phyloP scores from a whole-genome alignment of 2,888 invertebrate genomes.

The Polymixis flavicincta region DNA sequence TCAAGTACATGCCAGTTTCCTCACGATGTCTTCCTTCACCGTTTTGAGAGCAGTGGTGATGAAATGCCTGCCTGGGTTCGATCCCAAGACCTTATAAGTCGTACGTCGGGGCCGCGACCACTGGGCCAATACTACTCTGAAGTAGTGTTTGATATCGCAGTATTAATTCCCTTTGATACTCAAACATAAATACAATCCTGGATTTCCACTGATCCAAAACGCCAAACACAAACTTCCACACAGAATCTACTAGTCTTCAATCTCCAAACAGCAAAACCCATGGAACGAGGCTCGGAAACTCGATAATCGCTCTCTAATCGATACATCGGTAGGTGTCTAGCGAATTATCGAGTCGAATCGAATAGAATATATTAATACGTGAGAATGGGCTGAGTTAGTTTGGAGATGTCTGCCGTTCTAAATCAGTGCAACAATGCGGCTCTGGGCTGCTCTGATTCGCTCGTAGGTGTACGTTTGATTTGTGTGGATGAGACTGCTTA shows the following conservation, averaged over 20 bases:
- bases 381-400: slow-evolving; percentile 78
- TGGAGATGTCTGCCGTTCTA: slow-evolving; percentile 87
- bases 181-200: slow-evolving; percentile 33
- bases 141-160: neutral
- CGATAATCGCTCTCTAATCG: slow-evolving; percentile 78
- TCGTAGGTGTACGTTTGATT: slow-evolving; percentile 77
- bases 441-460: slow-evolving; percentile 86
- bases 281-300: slow-evolving; percentile 54
- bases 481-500: slow-evolving; percentile 71
- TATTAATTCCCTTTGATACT: slow-evolving; percentile 9
- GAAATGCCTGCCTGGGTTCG: too few species aligned
- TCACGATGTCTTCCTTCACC: too few species aligned
- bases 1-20: too few species aligned
- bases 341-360: slow-evolving; percentile 81
- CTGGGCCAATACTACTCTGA: too few species aligned
- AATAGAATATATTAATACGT: slow-evolving; percentile 90
- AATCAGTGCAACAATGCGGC: slow-evolving; percentile 87
- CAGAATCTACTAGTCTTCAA: slow-evolving; percentile 11
- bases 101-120: too few species aligned
- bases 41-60: too few species aligned
- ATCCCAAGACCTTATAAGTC: too few species aligned
- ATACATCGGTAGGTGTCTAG: slow-evolving; percentile 82
- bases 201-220: slow-evolving; percentile 22
- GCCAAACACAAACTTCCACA: slow-evolving; percentile 35
- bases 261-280: slow-evolving; percentile 55